Conservation (phyloP, 2,888 invertebrate genomes). For the Nephrocerus scutellatus region DNA sequence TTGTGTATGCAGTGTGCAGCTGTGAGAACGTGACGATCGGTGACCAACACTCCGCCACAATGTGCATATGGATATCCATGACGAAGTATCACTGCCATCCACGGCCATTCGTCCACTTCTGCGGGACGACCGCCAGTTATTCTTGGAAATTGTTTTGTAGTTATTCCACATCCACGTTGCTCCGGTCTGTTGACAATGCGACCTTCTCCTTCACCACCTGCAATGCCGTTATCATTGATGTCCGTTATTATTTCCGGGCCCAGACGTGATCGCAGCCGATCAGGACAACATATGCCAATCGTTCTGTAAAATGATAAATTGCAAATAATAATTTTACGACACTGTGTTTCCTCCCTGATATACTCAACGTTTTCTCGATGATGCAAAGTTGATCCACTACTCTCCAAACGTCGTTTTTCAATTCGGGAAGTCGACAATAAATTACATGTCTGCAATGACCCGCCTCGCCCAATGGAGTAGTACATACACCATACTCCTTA, state of each 20-base stretch:
- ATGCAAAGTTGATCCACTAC: slow-evolving; percentile 64
- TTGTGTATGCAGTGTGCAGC: slow-evolving; percentile 49
- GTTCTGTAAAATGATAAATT: slow-evolving; percentile 32
- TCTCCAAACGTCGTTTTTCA: slow-evolving; percentile 53
- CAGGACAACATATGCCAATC: slow-evolving; percentile 71
- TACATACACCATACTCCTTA: slow-evolving; percentile 54
- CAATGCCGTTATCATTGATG: slow-evolving; percentile 20
- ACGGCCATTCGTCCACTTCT: slow-evolving; percentile 68
- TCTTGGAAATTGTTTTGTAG: slow-evolving; percentile 48
- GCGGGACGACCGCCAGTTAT: slow-evolving; percentile 59
- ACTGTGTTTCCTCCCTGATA: slow-evolving; percentile 33
- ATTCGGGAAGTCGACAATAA: slow-evolving; percentile 56
- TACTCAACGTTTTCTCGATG: slow-evolving; percentile 55
- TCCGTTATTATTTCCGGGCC: slow-evolving; percentile 33
- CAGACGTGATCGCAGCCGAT: slow-evolving; percentile 40
- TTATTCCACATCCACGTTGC: slow-evolving; percentile 45
- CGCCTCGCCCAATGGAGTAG: slow-evolving; percentile 52
- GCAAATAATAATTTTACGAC: background rate
- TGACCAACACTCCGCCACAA: slow-evolving; percentile 76
- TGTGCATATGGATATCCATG: slow-evolving; percentile 52
- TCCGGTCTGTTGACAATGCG: slow-evolving; percentile 37
- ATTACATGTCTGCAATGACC: slow-evolving; percentile 62
- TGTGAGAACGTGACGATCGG: slow-evolving; percentile 65
- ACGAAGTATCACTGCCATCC: slow-evolving; percentile 74
- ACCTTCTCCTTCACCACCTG: slow-evolving; percentile 15